phyloP scores from a whole-genome alignment of 2,797 vertebrate species.

The Bovichtus diacanthus region DNA sequence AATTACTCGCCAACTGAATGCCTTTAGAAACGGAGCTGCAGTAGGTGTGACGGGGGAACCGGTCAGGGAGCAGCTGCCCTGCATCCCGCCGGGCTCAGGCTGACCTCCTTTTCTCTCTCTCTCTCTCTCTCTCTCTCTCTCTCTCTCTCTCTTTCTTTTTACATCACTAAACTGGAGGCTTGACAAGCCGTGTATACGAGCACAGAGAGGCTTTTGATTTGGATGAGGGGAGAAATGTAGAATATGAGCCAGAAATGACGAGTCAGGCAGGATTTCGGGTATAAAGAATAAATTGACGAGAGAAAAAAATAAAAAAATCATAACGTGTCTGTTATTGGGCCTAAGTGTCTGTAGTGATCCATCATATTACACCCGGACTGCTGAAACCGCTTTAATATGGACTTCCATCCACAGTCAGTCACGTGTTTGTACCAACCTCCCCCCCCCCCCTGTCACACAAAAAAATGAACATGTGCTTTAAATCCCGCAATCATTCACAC shows the following conservation, averaged over 20 bases:
- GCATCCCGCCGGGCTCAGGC: slow-evolving; percentile 78
- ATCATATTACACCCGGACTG: slow-evolving; percentile 56
- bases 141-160: slow-evolving; percentile 64
- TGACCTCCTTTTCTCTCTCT: slow-evolving; percentile 86
- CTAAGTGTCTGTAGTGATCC: slow-evolving; percentile 58
- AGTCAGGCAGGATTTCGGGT: slow-evolving; percentile 68
- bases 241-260: slow-evolving; percentile 83
- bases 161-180: slow-evolving; percentile 81
- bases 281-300: slow-evolving; percentile 48
- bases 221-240: slow-evolving; percentile 80
- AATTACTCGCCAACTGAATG: slow-evolving; percentile 79
- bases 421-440: no score
- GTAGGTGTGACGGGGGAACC: slow-evolving; percentile 81
- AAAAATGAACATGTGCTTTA: background rate
- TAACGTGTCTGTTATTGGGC: slow-evolving; percentile 35
- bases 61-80: slow-evolving; percentile 86
- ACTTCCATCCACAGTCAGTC: no score
- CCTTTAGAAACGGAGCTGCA: slow-evolving; percentile 65
- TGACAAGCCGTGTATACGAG: slow-evolving; percentile 80
- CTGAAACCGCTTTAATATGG: slow-evolving; percentile 25
- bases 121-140: no score
- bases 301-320: slow-evolving; percentile 10
- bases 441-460: no score
- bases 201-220: slow-evolving; percentile 75
- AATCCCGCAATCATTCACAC: slow-evolving; percentile 26